phyloP scores from a whole-genome alignment of 1,140 invertebrate species.

The Coboldia fuscipes region DNA sequence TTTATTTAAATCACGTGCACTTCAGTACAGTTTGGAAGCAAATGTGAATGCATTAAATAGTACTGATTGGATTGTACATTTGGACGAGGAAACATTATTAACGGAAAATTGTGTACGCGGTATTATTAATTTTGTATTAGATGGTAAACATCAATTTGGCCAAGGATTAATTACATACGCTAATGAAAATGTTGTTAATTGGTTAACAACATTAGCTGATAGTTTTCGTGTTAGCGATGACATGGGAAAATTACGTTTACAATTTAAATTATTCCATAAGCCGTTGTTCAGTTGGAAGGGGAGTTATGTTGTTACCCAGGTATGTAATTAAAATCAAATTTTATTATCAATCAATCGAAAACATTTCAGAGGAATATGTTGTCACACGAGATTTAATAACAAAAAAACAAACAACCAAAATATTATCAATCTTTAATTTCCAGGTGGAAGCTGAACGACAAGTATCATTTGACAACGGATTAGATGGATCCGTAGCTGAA shows the following conservation, averaged over 20 bases:
- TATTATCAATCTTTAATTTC: conserved; percentile 22
- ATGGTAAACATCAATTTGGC: conserved; percentile 90
- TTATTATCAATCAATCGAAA: too few species aligned
- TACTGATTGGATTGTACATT: conserved; percentile 91
- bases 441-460: conserved; percentile 70
- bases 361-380: too few species aligned
- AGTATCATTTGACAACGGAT: conserved; percentile 87
- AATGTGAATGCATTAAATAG: conserved; percentile 71
- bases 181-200: conserved; percentile 90
- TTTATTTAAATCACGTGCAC: conserved; percentile 82
- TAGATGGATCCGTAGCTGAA: conserved; percentile 91
- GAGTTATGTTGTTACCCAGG: conserved; percentile 83
- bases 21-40: conserved; percentile 91
- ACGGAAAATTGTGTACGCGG: conserved; percentile 81
- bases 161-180: conserved; percentile 97
- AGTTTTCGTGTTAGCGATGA: conserved; percentile 92
- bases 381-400: too few species aligned
- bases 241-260: conserved; percentile 86
- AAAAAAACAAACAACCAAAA: too few species aligned
- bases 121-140: conserved; percentile 86
- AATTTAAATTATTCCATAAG: conserved; percentile 84
- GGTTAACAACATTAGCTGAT: conserved; percentile 91
- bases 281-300: conserved; percentile 97
- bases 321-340: conserved; percentile 19
- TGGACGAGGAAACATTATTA: conserved; percentile 92